A percentile compares a stretch with the other conserved stretches of the same genome.
Evolutionary conservation across 2,888 invertebrate genomes (phyloP).

Genomic region (Hemaris fuciformis): DNA sequence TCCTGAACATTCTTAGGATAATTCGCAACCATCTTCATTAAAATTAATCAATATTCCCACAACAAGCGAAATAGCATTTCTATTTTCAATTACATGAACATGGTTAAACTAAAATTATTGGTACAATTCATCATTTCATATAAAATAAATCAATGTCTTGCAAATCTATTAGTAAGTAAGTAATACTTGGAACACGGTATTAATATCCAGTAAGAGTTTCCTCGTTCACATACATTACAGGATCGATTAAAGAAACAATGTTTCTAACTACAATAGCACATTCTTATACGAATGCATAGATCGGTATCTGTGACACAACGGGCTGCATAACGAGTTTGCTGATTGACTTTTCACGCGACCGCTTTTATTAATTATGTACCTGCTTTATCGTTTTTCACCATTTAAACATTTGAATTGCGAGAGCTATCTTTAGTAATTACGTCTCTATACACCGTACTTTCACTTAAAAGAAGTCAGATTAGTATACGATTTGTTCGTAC

Average conservation of each 20-base stretch:
- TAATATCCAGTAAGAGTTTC: background rate
- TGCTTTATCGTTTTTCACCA: slow-evolving; percentile 44
- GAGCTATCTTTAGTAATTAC: slow-evolving; percentile 49
- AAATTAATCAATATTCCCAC: background rate
- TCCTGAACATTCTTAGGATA: background rate
- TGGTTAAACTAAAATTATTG: no score
- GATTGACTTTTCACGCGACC: slow-evolving; percentile 56
- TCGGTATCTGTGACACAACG: slow-evolving; percentile 48
- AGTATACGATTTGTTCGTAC: background rate
- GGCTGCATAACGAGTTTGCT: slow-evolving; percentile 40
- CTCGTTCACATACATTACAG: background rate
- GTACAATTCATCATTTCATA: no score
- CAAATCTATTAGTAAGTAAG: background rate
- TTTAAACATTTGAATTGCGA: slow-evolving; percentile 34
- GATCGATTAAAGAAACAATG: background rate
- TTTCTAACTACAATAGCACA: slow-evolving; percentile 33
- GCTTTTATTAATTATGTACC: slow-evolving; percentile 52
- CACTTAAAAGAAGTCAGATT: slow-evolving; percentile 23
- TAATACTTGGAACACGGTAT: no score
- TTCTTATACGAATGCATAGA: slow-evolving; percentile 58
- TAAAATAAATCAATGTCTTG: no score
- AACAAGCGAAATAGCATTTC: no score
- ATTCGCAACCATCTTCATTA: no score
- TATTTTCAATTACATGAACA: no score
- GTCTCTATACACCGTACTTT: slow-evolving; percentile 36